Conservation (phyloP, 1,140 invertebrate genomes). For the Drosophila chauvacae region DNA sequence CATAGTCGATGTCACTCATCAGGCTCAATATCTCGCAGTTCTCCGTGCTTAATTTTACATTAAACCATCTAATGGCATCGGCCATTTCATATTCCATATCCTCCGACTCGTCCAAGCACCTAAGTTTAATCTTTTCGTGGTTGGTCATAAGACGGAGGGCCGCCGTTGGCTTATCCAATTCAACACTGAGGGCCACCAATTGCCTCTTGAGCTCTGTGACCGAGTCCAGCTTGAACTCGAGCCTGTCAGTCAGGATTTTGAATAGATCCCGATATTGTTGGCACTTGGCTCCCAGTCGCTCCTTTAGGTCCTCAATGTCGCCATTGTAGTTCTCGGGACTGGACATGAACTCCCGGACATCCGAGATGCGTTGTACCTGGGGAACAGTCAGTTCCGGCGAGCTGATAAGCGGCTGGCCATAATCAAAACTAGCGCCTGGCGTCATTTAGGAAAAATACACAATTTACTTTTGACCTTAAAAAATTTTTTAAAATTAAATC, state of each 20-base stretch:
- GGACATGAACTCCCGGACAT: conserved; percentile 36
- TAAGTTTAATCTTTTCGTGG: conserved; percentile 17
- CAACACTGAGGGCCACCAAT: conserved; percentile 25
- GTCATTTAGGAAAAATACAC: background rate
- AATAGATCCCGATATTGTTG: conserved; percentile 31
- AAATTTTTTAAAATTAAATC: too few relatives aligned
- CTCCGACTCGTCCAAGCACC: conserved; percentile 37
- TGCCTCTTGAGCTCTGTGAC: conserved; percentile 38
- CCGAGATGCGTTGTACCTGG: conserved; percentile 19
- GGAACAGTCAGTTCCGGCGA: conserved; percentile 23
- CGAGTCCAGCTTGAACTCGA: conserved; percentile 7
- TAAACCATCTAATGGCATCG: conserved; percentile 32
- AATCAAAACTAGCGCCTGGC: background rate
- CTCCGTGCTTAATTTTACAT: conserved; percentile 29
- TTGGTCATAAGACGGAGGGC: background rate
- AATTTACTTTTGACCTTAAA: background rate
- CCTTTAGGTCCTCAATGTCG: background rate
- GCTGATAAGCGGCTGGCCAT: background rate
- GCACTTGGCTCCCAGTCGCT: conserved; percentile 5
- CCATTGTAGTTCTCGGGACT: conserved; percentile 26
- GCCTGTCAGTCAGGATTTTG: conserved; percentile 16
- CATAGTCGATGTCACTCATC: conserved; percentile 44
- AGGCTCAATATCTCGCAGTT: conserved; percentile 33
- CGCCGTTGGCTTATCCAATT: conserved; percentile 15
- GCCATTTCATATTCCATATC: conserved; percentile 24